A percentile compares a stretch with the other conserved stretches of the same genome.
phyloP scores from a whole-genome alignment of 2,113 vertebrate species.

The Seriola quinqueradiata region DNA sequence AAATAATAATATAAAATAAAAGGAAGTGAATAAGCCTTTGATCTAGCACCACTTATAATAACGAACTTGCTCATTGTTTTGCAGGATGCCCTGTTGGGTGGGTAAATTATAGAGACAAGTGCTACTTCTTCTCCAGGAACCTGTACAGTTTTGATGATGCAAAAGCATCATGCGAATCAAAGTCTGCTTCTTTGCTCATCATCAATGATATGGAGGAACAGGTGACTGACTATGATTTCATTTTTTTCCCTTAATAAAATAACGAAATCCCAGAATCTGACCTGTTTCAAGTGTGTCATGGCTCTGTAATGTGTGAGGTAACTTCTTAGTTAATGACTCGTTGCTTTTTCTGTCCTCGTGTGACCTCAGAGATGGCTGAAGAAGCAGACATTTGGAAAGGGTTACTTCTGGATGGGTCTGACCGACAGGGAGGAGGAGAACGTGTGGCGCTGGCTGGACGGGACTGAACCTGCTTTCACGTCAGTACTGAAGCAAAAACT shows the following conservation, averaged over 20 bases:
- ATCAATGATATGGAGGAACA: conserved; percentile 92
- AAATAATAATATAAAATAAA: background rate
- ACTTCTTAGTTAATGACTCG: background rate
- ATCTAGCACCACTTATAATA: background rate
- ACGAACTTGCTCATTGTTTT: background rate
- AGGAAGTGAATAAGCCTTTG: too few species aligned
- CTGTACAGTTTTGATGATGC: conserved; percentile 90
- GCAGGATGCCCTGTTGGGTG: conserved; percentile 90
- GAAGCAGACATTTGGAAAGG: conserved; percentile 86
- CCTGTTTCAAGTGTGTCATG: background rate
- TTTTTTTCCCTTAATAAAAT: background rate
- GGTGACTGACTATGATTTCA: conserved; percentile 72
- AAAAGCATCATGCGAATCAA: conserved; percentile 86
- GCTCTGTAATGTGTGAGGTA: background rate
- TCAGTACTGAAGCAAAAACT: conserved; percentile 79
- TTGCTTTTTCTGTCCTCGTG: conserved; percentile 27
- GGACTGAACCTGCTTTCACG: conserved; percentile 88
- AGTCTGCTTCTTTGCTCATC: conserved; percentile 87
- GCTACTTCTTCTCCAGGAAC: conserved; percentile 93
- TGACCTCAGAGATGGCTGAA: conserved; percentile 91
- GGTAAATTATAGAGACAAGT: conserved; percentile 90
- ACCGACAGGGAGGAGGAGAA: conserved; percentile 89
- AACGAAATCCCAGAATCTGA: background rate
- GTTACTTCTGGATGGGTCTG: conserved; percentile 95
- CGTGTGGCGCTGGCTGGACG: conserved; percentile 94